Evolutionary conservation across 1,140 invertebrate genomes (phyloP).

Genomic region (Mercenaria mercenaria): DNA sequence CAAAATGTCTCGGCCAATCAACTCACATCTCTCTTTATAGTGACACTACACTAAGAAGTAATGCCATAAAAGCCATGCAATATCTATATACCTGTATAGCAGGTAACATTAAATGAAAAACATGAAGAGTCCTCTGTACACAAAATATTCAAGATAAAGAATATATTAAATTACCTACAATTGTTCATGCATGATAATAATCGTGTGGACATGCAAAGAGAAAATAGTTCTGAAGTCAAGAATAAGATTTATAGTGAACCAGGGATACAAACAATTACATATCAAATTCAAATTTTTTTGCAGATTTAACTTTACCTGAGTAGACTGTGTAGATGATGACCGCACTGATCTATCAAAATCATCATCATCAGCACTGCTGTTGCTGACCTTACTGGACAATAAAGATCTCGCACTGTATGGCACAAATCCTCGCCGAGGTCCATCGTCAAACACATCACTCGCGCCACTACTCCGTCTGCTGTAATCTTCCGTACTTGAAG

Average conservation of each 20-base stretch:
- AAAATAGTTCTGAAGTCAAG: too few relatives aligned
- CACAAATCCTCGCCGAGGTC: conserved; percentile 70
- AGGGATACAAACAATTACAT: too few relatives aligned
- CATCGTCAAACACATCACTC: conserved; percentile 69
- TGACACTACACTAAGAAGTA: neutral
- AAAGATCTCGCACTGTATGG: conserved; percentile 71
- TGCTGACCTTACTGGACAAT: conserved; percentile 70
- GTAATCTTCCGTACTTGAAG: conserved; percentile 78
- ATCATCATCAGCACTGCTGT: conserved; percentile 79
- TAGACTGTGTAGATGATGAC: conserved; percentile 69
- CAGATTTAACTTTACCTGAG: conserved; percentile 70
- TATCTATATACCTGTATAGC: neutral
- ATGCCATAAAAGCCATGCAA: conserved; percentile 7
- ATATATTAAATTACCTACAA: too few relatives aligned
- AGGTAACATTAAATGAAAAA: neutral
- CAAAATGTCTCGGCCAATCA: neutral
- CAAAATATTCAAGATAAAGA: too few relatives aligned
- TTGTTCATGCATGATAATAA: too few relatives aligned
- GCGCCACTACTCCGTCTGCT: conserved; percentile 70
- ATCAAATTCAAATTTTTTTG: too few relatives aligned
- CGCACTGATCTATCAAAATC: conserved; percentile 68
- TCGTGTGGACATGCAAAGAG: too few relatives aligned
- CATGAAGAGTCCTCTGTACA: too few relatives aligned
- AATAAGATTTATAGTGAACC: too few relatives aligned
- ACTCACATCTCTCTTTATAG: neutral